Base-by-base conservation (phyloP, 2,888 invertebrate species). In the Acleris sparsana region DNA sequence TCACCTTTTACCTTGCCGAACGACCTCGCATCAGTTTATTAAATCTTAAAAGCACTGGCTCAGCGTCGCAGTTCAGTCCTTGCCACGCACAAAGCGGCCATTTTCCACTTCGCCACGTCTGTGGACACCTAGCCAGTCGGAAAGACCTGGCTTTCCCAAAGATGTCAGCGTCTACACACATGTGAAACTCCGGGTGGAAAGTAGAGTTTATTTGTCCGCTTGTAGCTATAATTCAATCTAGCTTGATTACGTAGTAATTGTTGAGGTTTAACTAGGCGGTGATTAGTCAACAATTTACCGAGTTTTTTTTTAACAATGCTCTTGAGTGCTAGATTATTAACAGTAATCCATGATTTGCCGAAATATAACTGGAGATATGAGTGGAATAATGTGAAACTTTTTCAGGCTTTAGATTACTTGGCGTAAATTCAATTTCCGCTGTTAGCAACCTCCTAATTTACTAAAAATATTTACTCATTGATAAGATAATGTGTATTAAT, bases 31-130 rank as follows among this genome's bases (percentile, higher is more conserved):
- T 63, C 63, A 58, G 53, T 63, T 53, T 63, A 63, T 59, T 63
- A n/a, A 58, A 63, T 63, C 53, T 59, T 22, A 17, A 63, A 63
- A 48, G 25, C 22, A 25, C 46, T 53, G 25, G 58, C 58, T 58
- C 48, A 29, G 39, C 39, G 22, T 43, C 39, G 53, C 17, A 16
- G 49, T 43, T 29, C 25, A 20, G 17, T 3, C 46, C 16, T 51
- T 13, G 46, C 44, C 64, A 56, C 55, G 29, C 51, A 65, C 22
- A 56, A 55, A 55, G 55, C 18, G 53, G 60, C 20, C 56, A 66
- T 66, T 66, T 65, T 66, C 61, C 61, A 56, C 25, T 39, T 52
- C 65, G 33, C 20, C 56, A 56, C 56, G 52, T 55, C 29, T 6
- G 22, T 46, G 13, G 11, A n/a, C 9, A 46, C 17, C n/a, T 16